Evolutionary conservation across 1,140 invertebrate genomes (phyloP).

Genomic region (Popillia japonica): DNA sequence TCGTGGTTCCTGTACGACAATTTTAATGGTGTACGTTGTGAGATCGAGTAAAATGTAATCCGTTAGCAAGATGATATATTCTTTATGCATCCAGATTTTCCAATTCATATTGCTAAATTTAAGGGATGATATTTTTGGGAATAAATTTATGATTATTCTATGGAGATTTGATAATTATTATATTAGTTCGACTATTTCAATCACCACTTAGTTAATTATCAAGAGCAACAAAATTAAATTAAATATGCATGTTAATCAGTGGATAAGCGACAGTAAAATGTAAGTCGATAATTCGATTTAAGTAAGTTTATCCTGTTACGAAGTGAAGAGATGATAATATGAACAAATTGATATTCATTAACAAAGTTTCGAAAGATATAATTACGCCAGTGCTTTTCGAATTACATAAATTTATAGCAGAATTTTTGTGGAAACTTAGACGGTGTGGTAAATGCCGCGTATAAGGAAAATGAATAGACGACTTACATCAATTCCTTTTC

Average conservation of each 20-base stretch:
- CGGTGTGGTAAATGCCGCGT: not conserved
- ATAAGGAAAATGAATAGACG: not conserved
- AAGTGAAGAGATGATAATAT: not conserved
- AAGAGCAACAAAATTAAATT: too few relatives aligned
- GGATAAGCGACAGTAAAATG: too few relatives aligned
- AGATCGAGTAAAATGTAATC: not conserved
- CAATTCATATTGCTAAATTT: too few relatives aligned
- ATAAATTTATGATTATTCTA: too few relatives aligned
- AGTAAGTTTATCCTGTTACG: not conserved
- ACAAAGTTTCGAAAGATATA: not conserved
- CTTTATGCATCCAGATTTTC: too few relatives aligned
- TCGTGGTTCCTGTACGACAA: not conserved
- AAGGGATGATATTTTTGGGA: too few relatives aligned
- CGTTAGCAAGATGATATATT: too few relatives aligned
- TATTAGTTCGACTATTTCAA: too few relatives aligned
- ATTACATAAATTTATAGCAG: constrained; percentile 8
- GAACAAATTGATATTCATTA: constrained; percentile 19
- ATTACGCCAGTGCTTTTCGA: not conserved
- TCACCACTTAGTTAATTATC: too few relatives aligned
- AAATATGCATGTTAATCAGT: too few relatives aligned
- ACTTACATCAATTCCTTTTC: constrained; percentile 6
- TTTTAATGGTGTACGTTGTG: not conserved
- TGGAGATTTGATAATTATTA: too few relatives aligned
- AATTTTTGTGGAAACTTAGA: not conserved
- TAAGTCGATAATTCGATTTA: not conserved